Evolutionary conservation across 2,113 vertebrate genomes (phyloP).

Genomic region (Brachirus orientalis): DNA sequence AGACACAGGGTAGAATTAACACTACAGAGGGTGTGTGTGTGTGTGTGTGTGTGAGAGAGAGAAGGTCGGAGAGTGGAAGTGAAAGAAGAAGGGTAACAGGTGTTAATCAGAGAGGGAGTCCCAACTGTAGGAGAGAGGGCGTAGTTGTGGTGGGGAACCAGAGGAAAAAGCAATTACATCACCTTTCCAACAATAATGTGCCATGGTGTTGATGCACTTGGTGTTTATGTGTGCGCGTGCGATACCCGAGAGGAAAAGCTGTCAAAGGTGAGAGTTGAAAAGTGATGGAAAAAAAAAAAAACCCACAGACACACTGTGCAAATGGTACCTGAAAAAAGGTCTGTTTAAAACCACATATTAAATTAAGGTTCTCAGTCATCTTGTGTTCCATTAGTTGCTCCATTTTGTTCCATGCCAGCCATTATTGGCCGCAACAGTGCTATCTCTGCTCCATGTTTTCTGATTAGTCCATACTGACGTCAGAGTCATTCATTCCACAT

Average conservation of each 20-base stretch:
- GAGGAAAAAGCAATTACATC: constrained; percentile 75
- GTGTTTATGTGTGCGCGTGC: constrained; percentile 27
- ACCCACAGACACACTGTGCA: constrained; percentile 12
- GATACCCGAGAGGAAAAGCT: constrained; percentile 34
- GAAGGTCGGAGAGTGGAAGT: constrained; percentile 1
- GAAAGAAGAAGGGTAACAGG: constrained; percentile 77
- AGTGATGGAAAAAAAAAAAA: constrained; percentile 30
- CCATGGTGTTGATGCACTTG: constrained; percentile 41
- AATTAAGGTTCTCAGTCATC: constrained; percentile 52
- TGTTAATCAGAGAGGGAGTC: constrained; percentile 81
- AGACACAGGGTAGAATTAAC: constrained; percentile 67
- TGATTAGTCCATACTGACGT: constrained; percentile 39
- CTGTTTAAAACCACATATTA: constrained; percentile 30
- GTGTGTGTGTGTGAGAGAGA: constrained; percentile 11
- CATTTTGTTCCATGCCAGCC: constrained; percentile 56
- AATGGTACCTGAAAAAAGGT: constrained; percentile 49
- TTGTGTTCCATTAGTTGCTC: constrained; percentile 56
- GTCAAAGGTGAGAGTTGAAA: constrained; percentile 60
- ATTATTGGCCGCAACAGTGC: constrained; percentile 36
- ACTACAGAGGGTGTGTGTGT: constrained; percentile 15
- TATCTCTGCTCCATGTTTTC: constrained; percentile 36
- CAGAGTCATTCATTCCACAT: constrained; percentile 29
- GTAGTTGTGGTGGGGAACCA: constrained; percentile 44
- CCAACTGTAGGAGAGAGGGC: constrained; percentile 59
- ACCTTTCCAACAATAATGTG: constrained; percentile 70